Conservation (phyloP, 2,113 vertebrate species). For the Podarcis cretensis region DNA sequence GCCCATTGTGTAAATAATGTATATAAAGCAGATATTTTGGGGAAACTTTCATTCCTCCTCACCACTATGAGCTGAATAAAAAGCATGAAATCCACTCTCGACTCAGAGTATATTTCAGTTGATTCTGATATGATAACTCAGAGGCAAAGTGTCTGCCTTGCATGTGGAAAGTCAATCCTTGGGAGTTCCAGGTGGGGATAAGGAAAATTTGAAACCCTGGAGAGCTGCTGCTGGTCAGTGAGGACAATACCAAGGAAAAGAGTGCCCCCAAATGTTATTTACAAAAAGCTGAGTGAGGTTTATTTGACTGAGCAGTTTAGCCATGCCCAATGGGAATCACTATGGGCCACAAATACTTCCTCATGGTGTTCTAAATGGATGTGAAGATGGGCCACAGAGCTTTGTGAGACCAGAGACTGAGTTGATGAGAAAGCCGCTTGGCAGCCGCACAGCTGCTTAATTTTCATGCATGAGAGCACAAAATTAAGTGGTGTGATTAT, state of each 20-base stretch:
- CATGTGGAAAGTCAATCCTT: too few relatives aligned
- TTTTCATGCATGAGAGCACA: conserved; percentile 6
- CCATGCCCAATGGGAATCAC: neutral
- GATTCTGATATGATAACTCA: neutral
- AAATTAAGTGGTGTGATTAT: conserved; percentile 15
- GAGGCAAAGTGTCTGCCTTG: too few relatives aligned
- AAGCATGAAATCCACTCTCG: too few relatives aligned
- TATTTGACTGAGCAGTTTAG: neutral
- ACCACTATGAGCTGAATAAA: too few relatives aligned
- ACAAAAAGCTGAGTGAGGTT: neutral
- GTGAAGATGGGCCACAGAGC: neutral
- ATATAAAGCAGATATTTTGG: too few relatives aligned
- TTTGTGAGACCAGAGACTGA: neutral
- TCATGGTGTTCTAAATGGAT: neutral
- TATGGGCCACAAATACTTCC: neutral
- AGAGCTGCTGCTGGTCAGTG: too few relatives aligned
- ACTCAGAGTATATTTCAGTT: too few relatives aligned
- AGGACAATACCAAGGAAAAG: neutral
- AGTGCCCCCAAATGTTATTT: neutral
- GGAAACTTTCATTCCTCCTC: too few relatives aligned
- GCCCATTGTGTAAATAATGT: too few relatives aligned
- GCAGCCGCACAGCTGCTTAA: neutral
- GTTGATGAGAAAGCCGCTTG: neutral
- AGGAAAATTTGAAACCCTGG: too few relatives aligned
- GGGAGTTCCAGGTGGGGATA: too few relatives aligned